phyloP scores from a whole-genome alignment of 2,888 invertebrate species.

The Pandemis heparana region DNA sequence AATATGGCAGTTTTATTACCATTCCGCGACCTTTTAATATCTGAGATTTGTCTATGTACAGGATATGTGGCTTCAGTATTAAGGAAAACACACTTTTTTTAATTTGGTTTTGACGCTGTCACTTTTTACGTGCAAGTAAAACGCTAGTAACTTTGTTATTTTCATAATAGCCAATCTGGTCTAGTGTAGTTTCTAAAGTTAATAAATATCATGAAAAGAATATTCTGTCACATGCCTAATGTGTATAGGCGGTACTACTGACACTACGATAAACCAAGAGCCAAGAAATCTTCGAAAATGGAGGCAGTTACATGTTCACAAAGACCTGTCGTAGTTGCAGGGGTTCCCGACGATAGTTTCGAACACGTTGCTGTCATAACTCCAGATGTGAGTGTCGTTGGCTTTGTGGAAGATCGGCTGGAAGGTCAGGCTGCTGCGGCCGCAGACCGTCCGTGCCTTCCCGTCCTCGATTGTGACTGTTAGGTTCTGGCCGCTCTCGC shows the following conservation, averaged over 20 bases:
- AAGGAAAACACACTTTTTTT: neutral
- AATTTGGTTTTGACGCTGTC: too few species aligned
- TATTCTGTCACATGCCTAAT: neutral
- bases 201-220: too few species aligned
- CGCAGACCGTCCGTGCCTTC: slow-evolving; percentile 63
- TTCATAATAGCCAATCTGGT: too few species aligned
- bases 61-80: neutral
- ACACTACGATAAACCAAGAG: neutral
- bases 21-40: slow-evolving; percentile 15
- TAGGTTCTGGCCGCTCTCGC: slow-evolving; percentile 80
- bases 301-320: slow-evolving; percentile 44
- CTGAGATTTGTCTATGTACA: neutral
- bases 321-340: slow-evolving; percentile 82
- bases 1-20: slow-evolving; percentile 32
- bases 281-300: slow-evolving; percentile 27
- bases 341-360: slow-evolving; percentile 85
- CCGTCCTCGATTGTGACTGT: slow-evolving; percentile 66
- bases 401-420: slow-evolving; percentile 83
- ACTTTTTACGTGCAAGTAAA: too few species aligned
- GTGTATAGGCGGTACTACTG: neutral
- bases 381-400: slow-evolving; percentile 80
- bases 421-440: slow-evolving; percentile 72
- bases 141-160: too few species aligned
- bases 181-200: too few species aligned
- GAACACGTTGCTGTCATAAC: slow-evolving; percentile 76